Base-by-base conservation (phyloP, 2,113 vertebrate species). In the Salvelinus sp. region DNA sequence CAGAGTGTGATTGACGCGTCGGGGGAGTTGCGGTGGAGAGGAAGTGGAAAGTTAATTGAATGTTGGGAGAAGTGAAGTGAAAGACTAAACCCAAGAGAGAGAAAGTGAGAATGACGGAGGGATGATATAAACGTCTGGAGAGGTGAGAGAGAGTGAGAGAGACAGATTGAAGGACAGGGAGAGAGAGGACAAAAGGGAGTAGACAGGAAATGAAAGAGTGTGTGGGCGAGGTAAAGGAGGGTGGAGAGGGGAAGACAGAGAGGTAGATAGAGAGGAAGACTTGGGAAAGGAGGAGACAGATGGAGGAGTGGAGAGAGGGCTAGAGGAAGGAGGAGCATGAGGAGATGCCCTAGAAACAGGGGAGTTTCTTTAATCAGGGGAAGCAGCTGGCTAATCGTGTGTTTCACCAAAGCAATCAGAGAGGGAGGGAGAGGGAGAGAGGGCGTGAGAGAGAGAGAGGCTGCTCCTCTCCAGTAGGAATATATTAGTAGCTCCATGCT, bases 321-420 rank as follows among this genome's bases (percentile, higher is more conserved):
- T 58, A 2, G 62, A 72, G 48, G 69, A 74, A 58, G 72, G 48
- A 25, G 50, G 14, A 50, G 69, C 30, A 73, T 72, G 62, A 72
- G 58, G 74, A 82, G 83, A 76, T 82, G 78, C 78, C 82, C 75
- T 82, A 72, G 77, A 86, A 86, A 83, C 73, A 76, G 70, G 22
- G 48, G 79, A 82, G 76, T 70, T 77, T 75, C 84, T 88, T 90
- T 90, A 86, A 92, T 89, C 81, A 88, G 77, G 83, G 79, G 77
- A 89, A 82, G 78, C 83, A 90, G 87, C 81, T 86, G 80, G 70
- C 76, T 90, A 90, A 91, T 89, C 84, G 87, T 82, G 77, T 78
- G 69, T 87, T 85, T 89, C 83, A 89, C 82, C 62, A 68, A 85
- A 84, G 87, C 85, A 83, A 87, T 86, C 78, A 85, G 80, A 78